A percentile compares a stretch with the other conserved stretches of the same genome.
Conservation (phyloP, 2,888 invertebrate genomes). For the Hirtodrosophila alboralis region DNA sequence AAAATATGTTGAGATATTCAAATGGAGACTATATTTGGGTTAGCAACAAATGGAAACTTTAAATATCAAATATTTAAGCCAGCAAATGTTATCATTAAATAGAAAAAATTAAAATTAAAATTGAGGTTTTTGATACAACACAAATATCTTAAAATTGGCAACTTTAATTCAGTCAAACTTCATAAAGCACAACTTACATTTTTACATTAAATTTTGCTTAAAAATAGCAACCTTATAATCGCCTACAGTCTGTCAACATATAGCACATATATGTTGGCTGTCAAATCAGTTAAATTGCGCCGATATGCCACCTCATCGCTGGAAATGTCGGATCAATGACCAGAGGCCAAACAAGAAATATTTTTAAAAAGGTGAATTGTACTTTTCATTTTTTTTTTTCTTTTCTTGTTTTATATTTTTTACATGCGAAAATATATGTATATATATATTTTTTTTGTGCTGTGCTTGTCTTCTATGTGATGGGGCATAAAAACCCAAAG, state of each 20-base stretch:
- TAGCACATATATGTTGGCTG: too few species aligned
- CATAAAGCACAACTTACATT: conserved; percentile 19
- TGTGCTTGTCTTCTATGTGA: conserved; percentile 72
- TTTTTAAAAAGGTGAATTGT: conserved; percentile 49
- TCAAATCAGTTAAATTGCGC: conserved; percentile 71
- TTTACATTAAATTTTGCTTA: conserved; percentile 35
- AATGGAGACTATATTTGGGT: conserved; percentile 10
- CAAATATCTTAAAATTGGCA: too few species aligned
- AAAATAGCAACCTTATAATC: conserved; percentile 63
- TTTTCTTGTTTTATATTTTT: conserved; percentile 17
- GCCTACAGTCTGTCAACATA: conserved; percentile 49
- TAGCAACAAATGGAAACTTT: background rate
- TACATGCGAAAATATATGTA: conserved; percentile 53
- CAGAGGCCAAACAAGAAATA: conserved; percentile 24
- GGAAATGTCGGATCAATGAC: conserved; percentile 68
- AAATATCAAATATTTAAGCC: too few species aligned
- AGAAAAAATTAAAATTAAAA: too few species aligned
- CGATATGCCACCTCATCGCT: conserved; percentile 57
- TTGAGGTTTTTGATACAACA: too few species aligned
- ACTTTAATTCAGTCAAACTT: too few species aligned
- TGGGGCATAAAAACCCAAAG: conserved; percentile 69
- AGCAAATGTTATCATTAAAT: too few species aligned
- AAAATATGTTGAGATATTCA: conserved; percentile 23
- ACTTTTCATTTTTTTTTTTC: conserved; percentile 54
- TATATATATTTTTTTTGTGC: conserved; percentile 9